A percentile compares a stretch with the other conserved stretches of the same genome.
Evolutionary conservation across 2,113 vertebrate genomes (phyloP).

Genomic region (Prochilodus magdalenae): DNA sequence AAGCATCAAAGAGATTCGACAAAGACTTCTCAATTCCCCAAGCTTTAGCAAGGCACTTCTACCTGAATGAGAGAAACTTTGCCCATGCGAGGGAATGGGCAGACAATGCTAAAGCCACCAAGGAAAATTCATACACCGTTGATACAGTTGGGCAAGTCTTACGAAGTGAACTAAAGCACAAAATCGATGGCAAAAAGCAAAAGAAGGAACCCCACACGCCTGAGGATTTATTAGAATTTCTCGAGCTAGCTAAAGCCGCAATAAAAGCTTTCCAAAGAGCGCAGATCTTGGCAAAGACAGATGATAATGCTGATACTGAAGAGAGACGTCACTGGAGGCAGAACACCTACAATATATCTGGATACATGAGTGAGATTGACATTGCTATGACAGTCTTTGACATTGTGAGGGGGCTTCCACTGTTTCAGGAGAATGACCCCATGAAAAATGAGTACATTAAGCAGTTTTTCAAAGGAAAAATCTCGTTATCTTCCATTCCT

Average conservation of each 20-base stretch:
- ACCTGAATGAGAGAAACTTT: constrained; percentile 57
- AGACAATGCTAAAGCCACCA: constrained; percentile 75
- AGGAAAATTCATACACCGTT: constrained; percentile 75
- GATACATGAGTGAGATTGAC: constrained; percentile 78
- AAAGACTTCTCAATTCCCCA: constrained; percentile 61
- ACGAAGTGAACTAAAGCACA: constrained; percentile 75
- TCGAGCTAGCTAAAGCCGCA: constrained; percentile 71
- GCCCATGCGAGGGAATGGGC: constrained; percentile 64
- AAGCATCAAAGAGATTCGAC: constrained; percentile 60
- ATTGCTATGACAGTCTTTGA: constrained; percentile 73
- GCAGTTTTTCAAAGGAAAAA: constrained; percentile 68
- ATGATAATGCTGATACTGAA: constrained; percentile 53
- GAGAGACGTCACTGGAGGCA: constrained; percentile 66
- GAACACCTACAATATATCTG: constrained; percentile 72
- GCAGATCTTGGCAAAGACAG: constrained; percentile 69
- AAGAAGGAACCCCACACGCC: constrained; percentile 49
- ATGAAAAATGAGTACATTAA: constrained; percentile 53
- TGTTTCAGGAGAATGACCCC: constrained; percentile 65
- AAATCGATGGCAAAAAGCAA: constrained; percentile 53
- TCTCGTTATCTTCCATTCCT: constrained; percentile 47
- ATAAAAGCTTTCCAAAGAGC: constrained; percentile 75
- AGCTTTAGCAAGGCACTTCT: constrained; percentile 68
- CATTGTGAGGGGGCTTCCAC: constrained; percentile 66
- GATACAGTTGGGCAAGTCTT: constrained; percentile 82
- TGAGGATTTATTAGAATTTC: constrained; percentile 55